Evolutionary conservation across 2,113 vertebrate species (phyloP), one percentile per base, ranked within the genome.

Genomic region (Periophthalmus modestus): DNA sequence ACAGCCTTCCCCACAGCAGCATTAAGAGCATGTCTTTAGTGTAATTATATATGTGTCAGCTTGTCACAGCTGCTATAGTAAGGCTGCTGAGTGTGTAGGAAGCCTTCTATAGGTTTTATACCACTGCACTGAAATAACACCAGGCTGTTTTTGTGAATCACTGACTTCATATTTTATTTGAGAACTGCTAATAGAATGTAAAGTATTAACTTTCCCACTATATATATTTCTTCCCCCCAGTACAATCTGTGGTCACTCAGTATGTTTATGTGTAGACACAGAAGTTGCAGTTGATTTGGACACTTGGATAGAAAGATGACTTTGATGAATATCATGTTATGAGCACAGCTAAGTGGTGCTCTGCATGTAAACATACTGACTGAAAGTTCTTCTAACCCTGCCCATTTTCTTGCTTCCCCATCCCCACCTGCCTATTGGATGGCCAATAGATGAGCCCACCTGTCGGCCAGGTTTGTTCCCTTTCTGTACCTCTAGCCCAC

Each of bases 391-490:
- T 94, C 93, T 94, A 94, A 94, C 84, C 90, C 84, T 93, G 89
- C 91, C 91, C 89, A 74, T 94, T 94, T 91, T 94, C 91, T 94
- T 91, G 84, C 84, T 89, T 91, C 89, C 88, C 84, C 91, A 91
- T 86, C 84, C 91, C 89, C 87, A 89, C 92, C 92, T 91, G 90
- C 92, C 92, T 91, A 82, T 88, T 90, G 94, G 93, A 94, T 74
- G 93, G 89, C 91, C 90, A 55, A 63, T 90, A 93, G 93, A 91
- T 88, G 93, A 94, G 87, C 90, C 93, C 75, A 85, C 91, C 88
- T 92, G 90, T 91, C 93, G 88, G 91, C 92, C 88, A 94, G 94
- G 93, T 94, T 94, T 93, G 93, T 93, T 90, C 88, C 90, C 89
- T 92, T 92, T 91, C 90, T 93, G 87, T 94, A 90, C 92, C 92